A percentile compares a stretch with the other conserved stretches of the same genome.
phyloP scores from a whole-genome alignment of 2,113 vertebrate species.

The Emydocephalus ijimae region DNA sequence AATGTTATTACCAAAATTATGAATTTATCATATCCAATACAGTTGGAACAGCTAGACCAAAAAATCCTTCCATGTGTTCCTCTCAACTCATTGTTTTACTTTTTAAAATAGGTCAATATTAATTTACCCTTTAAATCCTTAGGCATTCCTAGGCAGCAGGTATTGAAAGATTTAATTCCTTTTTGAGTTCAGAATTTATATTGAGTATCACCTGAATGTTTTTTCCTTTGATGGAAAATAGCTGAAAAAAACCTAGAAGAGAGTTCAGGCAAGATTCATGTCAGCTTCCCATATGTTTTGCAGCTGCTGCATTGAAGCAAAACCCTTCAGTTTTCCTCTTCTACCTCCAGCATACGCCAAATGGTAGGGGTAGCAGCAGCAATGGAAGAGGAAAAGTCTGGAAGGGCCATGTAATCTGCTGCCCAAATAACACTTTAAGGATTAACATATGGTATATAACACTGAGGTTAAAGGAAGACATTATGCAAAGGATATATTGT shows the following conservation, averaged over 20 bases:
- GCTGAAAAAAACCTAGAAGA: slow-evolving; percentile 63
- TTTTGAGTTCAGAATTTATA: slow-evolving; percentile 48
- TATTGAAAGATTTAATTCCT: slow-evolving; percentile 40
- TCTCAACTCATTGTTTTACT: slow-evolving; percentile 21
- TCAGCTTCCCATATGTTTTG: slow-evolving; percentile 70
- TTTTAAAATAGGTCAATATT: slow-evolving; percentile 13
- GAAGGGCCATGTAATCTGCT: slow-evolving; percentile 51
- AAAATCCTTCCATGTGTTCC: slow-evolving; percentile 22
- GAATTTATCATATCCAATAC: neutral
- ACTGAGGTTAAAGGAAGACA: slow-evolving; percentile 58
- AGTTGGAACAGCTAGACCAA: neutral
- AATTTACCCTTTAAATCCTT: slow-evolving; percentile 4
- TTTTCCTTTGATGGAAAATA: slow-evolving; percentile 68
- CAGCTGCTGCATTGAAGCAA: slow-evolving; percentile 73
- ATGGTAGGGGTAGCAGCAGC: slow-evolving; percentile 70
- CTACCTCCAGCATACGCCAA: slow-evolving; percentile 62
- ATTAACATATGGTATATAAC: slow-evolving; percentile 64
- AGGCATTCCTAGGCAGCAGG: slow-evolving; percentile 20
- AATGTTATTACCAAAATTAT: neutral
- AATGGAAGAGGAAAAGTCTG: slow-evolving; percentile 47
- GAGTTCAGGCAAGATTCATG: slow-evolving; percentile 65
- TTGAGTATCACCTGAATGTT: slow-evolving; percentile 50
- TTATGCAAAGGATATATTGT: slow-evolving; percentile 47
- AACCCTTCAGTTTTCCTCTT: slow-evolving; percentile 62
- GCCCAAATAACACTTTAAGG: slow-evolving; percentile 64